These are phyloP conservation scores for Gobio occitaniae DNA, from an alignment of 2,797 vertebrate species.

Conservation along the genomic window DNA sequence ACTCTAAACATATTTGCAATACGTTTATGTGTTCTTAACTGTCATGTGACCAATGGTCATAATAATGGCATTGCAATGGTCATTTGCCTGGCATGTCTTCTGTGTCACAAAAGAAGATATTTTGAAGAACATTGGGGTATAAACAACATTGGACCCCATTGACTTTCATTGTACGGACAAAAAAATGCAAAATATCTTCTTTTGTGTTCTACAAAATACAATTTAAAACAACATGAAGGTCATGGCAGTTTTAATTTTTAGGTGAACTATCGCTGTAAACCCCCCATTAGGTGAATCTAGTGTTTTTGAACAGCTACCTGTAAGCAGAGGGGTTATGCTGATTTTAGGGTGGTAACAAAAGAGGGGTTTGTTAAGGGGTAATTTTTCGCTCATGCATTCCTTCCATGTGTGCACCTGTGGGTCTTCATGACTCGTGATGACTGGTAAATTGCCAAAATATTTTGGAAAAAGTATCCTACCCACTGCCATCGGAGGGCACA, in stretches of 20 bases:
- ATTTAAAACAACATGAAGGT: neutral
- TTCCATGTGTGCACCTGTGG: slow-evolving; percentile 56
- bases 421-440: slow-evolving; percentile 44
- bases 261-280: neutral
- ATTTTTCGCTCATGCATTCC: slow-evolving; percentile 34
- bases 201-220: neutral
- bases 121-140: neutral
- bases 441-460: slow-evolving; percentile 60
- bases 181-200: neutral
- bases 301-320: neutral
- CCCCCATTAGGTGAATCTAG: neutral
- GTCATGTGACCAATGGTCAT: neutral
- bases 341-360: slow-evolving; percentile 23
- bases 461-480: slow-evolving; percentile 58
- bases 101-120: neutral
- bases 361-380: slow-evolving; percentile 12
- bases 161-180: neutral
- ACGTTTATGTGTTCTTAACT: neutral
- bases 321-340: neutral
- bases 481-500: slow-evolving; percentile 52
- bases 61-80: neutral
- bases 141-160: neutral
- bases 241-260: neutral
- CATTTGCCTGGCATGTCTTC: neutral
- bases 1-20: neutral